Evolutionary conservation across 2,797 vertebrate genomes (phyloP).

Genomic region (Periparus ater): DNA sequence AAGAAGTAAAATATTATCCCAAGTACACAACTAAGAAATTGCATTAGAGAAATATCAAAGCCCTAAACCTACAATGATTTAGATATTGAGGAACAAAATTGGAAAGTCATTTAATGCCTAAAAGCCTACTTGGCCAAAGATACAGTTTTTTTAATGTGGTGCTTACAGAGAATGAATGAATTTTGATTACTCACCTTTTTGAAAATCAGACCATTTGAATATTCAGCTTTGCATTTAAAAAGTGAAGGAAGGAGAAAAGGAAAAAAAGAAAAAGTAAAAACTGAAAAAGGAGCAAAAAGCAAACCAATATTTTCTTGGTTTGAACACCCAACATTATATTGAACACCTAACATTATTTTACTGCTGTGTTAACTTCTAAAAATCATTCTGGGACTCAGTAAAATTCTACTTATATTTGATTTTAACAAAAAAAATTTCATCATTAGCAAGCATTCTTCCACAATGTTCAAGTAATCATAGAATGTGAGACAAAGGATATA

Average conservation of each 20-base stretch:
- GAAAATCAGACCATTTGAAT: not conserved
- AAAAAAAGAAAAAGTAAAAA: not conserved
- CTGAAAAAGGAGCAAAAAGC: not conserved
- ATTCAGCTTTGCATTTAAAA: not conserved
- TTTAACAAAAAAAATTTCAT: not conserved
- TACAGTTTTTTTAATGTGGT: not conserved
- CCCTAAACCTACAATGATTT: not conserved
- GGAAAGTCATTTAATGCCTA: not conserved
- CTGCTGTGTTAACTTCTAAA: not conserved
- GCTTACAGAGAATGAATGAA: not conserved
- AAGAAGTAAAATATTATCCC: not conserved
- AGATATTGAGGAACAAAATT: not conserved
- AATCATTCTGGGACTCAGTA: not conserved
- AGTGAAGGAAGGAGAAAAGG: fast-evolving
- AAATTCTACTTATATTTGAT: not conserved
- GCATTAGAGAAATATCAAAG: not conserved
- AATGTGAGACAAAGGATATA: not conserved
- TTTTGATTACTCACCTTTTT: not conserved
- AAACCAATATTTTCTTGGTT: not conserved
- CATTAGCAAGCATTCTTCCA: not conserved
- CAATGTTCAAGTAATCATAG: not conserved
- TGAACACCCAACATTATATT: no score
- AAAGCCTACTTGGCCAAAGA: not conserved
- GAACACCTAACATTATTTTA: not conserved
- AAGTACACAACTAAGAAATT: not conserved